Base-by-base conservation (phyloP, 2,113 vertebrate species). In the Montifringilla adamsi region DNA sequence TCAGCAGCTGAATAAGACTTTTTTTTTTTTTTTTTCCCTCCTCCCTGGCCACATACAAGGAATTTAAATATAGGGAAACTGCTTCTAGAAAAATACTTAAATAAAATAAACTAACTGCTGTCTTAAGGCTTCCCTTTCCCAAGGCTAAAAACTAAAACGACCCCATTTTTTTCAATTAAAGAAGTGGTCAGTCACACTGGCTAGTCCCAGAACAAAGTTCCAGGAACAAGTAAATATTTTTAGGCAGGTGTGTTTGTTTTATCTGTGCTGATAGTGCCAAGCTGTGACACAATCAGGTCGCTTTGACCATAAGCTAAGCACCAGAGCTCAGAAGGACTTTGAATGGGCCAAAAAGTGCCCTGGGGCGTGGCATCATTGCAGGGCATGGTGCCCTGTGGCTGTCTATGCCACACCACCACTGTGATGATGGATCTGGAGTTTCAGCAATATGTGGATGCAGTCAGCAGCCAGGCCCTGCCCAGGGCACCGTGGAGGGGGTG, bases 401-500 rank as follows among this genome's bases (percentile, higher is more conserved):
- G 15, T 8, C 35, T 20, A 0, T 63, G 41, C 21, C 44, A 15
- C 41, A 13, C 8, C 19, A 52, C 30, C 16, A 1, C 19, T 8
- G 15, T 9, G 22, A 41, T 26, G 12, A 26, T 55, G 21, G n/a
- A 67, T n/a, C 10, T 1, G 2, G 19, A 53, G 18, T 63, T 78
- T 44, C 23, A 9, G 64, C 22, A 17, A 28, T 1, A 2, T 8
- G 4, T 20, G 22, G 41, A 16, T 43, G 27, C 2, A 2, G 23
- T 15, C 56, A 59, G 41, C 31, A 62, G 18, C 44, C 17, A 81
- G 27, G 10, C 15, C 11, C 41, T 49, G 11, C 6, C 23, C 30
- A 22, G 23, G 49, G n/a, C 31, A 9, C 15, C 3, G 1, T 1
- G 0, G 37, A 81, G 16, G 2, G 3, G 1, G 5, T 3, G 3